These are phyloP conservation scores for Sebastes minor DNA, from an alignment of 2,797 vertebrate species.

Conservation along the genomic window DNA sequence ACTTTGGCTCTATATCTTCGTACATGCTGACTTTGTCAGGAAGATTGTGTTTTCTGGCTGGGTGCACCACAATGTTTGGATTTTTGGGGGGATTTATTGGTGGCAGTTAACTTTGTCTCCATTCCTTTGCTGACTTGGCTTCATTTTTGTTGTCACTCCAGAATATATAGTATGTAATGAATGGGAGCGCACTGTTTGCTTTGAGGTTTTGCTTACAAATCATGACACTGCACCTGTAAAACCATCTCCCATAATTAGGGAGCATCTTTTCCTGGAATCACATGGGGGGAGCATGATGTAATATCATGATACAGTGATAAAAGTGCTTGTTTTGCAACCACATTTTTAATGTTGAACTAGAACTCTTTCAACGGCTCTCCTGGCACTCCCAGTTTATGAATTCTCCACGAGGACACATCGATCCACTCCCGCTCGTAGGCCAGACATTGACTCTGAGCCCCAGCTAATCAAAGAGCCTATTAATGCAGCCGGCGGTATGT, in stretches of 20 bases:
- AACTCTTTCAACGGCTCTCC: neutral
- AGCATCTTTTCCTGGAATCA: slow-evolving; percentile 12
- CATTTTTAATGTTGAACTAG: neutral
- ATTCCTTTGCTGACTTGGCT: neutral
- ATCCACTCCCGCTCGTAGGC: slow-evolving; percentile 30
- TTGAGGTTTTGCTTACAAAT: slow-evolving; percentile 24
- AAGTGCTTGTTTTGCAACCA: neutral
- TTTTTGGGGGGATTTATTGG: neutral
- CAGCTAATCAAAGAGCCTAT: slow-evolving; percentile 63
- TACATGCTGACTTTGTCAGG: neutral
- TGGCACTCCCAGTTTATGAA: slow-evolving; percentile 21
- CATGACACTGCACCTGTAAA: slow-evolving; percentile 8
- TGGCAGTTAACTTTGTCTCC: neutral
- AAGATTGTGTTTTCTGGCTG: neutral
- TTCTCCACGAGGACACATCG: slow-evolving; percentile 45
- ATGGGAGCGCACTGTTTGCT: neutral
- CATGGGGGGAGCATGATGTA: neutral
- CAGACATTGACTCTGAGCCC: slow-evolving; percentile 46
- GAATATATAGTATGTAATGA: neutral
- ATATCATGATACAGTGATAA: neutral
- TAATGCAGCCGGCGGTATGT: slow-evolving; percentile 40
- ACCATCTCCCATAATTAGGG: slow-evolving; percentile 5
- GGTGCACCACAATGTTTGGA: neutral
- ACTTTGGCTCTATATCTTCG: neutral
- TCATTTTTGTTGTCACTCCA: neutral